Percentiles rank a stretch among this genome's conserved stretches.
Evolutionary conservation across 2,797 vertebrate genomes (phyloP).

Genomic region (Sebastes hubbsi): DNA sequence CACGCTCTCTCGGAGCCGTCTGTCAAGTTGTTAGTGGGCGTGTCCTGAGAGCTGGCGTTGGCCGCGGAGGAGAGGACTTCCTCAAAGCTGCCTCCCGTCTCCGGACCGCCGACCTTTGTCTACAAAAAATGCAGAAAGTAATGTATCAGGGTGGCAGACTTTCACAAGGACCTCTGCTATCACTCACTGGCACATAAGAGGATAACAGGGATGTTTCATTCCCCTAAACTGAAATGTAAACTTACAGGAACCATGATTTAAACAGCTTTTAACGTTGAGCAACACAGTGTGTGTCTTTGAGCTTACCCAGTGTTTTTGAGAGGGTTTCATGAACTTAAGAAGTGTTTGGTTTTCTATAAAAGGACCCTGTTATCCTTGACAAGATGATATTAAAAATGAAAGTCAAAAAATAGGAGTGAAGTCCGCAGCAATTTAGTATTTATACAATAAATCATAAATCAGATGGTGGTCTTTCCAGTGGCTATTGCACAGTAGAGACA

Average conservation of each 20-base stretch:
- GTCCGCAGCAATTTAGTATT: background rate
- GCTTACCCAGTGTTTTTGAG: background rate
- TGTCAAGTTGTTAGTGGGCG: conserved; percentile 75
- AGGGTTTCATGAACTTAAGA: background rate
- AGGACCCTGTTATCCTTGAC: background rate
- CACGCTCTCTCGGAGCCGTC: conserved; percentile 83
- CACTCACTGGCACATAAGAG: background rate
- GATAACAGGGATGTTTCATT: background rate
- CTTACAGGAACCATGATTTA: background rate
- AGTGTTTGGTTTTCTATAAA: background rate
- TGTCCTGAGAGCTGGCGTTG: conserved; percentile 90
- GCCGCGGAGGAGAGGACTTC: conserved; percentile 95
- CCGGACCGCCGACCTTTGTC: conserved; percentile 90
- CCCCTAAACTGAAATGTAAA: background rate
- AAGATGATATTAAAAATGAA: background rate
- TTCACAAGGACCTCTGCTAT: background rate
- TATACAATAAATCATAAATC: background rate
- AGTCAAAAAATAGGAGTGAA: background rate
- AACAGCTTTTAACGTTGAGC: background rate
- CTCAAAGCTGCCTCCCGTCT: conserved; percentile 90
- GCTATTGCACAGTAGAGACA: background rate
- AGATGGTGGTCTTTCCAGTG: background rate
- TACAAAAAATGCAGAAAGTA: conserved; percentile 46
- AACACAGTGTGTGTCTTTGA: background rate
- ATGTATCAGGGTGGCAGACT: too few species aligned